phyloP scores from a whole-genome alignment of 2,888 invertebrate species.

The Andrena dorsata region DNA sequence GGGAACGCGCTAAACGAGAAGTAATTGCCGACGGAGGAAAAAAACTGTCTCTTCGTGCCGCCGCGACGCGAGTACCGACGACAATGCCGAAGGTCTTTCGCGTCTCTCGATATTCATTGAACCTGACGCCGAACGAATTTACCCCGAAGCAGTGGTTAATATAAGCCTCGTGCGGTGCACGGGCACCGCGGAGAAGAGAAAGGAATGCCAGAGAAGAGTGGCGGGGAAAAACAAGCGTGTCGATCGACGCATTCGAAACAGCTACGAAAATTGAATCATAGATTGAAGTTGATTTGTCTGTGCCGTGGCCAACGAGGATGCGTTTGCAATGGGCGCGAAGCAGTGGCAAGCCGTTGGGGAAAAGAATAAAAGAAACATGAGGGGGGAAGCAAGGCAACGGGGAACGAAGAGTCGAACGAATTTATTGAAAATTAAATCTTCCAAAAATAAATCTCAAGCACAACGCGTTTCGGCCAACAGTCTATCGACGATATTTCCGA shows the following conservation, averaged over 20 bases:
- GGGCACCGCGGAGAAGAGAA: not conserved
- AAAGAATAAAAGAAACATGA: slow-evolving; percentile 10
- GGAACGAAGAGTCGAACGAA: slow-evolving; percentile 56
- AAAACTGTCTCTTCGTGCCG: slow-evolving; percentile 13
- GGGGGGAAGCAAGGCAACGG: slow-evolving; percentile 9
- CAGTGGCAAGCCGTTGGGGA: not conserved
- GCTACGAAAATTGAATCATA: slow-evolving; percentile 68
- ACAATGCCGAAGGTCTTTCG: not conserved
- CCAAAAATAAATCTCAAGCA: slow-evolving; percentile 36
- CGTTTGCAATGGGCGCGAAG: not conserved
- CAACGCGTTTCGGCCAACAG: slow-evolving; percentile 21
- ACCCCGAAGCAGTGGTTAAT: too few relatives aligned
- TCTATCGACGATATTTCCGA: slow-evolving; percentile 10
- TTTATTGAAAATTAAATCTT: slow-evolving; percentile 74
- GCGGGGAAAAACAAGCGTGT: not conserved
- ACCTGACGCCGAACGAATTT: not conserved
- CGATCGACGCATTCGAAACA: not conserved
- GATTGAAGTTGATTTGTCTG: slow-evolving; percentile 70
- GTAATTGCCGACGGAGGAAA: slow-evolving; percentile 67
- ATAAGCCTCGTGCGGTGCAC: too few relatives aligned
- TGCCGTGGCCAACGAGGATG: slow-evolving; percentile 16
- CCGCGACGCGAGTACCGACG: not conserved
- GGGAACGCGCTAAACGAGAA: slow-evolving; percentile 73
- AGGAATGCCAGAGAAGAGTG: not conserved
- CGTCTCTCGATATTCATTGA: too few relatives aligned